Base-by-base conservation (phyloP, 2,888 invertebrate species). In the Gymnosoma rotundatum region DNA sequence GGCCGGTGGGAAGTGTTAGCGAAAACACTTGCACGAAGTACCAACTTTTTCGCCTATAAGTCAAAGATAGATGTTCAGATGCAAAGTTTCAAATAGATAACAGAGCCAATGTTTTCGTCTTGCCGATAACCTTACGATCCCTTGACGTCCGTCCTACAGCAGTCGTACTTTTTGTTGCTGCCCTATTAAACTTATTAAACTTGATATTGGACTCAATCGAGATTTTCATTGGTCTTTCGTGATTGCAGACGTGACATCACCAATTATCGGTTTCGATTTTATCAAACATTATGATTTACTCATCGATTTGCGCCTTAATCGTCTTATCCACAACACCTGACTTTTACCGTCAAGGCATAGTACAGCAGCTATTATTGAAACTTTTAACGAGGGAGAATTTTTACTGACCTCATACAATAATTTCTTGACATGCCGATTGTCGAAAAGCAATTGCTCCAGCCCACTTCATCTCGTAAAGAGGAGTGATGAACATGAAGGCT, bases 121-220 rank as follows among this genome's bases (percentile, higher is more conserved):
- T 64, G 20, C 64, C 64, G 5, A 9, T 48, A 16, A 48, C 64
- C 20, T 48, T 45, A 0, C 48, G 45, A 9, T 64, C 64, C 2
- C 25, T 32, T 66, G 50, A 66, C 36, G 18, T 67, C 20, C 67
- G 38, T n/a, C 67, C 67, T 5, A 67, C 38, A 14, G 58, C 56
- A 16, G 70, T 45, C 56, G 1, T 25, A 25, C 25, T 25, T 25
- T 25, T 2, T 25, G 25, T 4, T 25, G 56, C 14, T 48, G 32
- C n/a, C 25, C 48, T 21, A 60, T 58, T 25, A 60, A 60, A 14
- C 38, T 2, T 6, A 6, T 38, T 4, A 38, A 38, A 10, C 38
- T 38, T 38, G 38, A 38, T 38, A 4, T 38, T 9, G 38, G 38
- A 10, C 38, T 38, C 38, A 2, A 38, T 38, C 2, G 7, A 9